phyloP scores from a whole-genome alignment of 2,888 invertebrate species.

The Epinotia bilunana region DNA sequence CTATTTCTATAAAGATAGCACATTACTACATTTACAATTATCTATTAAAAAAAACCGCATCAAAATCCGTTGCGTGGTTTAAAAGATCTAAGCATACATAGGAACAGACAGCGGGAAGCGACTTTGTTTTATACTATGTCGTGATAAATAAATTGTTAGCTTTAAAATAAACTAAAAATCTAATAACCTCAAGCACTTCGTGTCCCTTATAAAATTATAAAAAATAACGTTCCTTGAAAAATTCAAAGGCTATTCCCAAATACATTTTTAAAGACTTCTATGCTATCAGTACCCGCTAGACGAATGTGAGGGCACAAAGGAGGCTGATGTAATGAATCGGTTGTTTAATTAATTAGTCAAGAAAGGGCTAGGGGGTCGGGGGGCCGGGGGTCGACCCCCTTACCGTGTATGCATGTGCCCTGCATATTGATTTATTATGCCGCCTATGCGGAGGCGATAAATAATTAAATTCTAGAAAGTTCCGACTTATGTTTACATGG shows the following conservation, averaged over 20 bases:
- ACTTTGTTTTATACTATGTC: too few relatives aligned
- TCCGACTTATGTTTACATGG: constrained; percentile 69
- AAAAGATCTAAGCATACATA: too few relatives aligned
- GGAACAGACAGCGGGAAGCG: too few relatives aligned
- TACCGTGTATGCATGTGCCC: constrained; percentile 74
- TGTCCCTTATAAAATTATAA: not conserved
- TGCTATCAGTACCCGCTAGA: constrained; percentile 74
- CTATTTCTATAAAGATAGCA: too few relatives aligned
- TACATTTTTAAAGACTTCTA: constrained; percentile 43
- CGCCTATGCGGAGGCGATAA: constrained; percentile 74
- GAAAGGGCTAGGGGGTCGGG: constrained; percentile 72
- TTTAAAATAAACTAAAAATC: not conserved
- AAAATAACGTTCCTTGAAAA: not conserved
- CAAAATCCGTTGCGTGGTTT: too few relatives aligned
- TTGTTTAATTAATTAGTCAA: constrained; percentile 90
- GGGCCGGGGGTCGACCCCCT: constrained; percentile 53
- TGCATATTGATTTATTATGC: constrained; percentile 84
- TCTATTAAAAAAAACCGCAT: too few relatives aligned
- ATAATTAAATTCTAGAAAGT: constrained; percentile 82
- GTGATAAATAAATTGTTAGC: too few relatives aligned
- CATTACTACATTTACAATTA: too few relatives aligned
- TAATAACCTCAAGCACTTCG: not conserved
- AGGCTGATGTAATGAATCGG: constrained; percentile 88
- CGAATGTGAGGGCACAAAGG: constrained; percentile 83
- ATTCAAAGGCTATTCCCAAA: not conserved